phyloP scores from a whole-genome alignment of 2,797 vertebrate species.

The Zenarchopterus dispar region DNA sequence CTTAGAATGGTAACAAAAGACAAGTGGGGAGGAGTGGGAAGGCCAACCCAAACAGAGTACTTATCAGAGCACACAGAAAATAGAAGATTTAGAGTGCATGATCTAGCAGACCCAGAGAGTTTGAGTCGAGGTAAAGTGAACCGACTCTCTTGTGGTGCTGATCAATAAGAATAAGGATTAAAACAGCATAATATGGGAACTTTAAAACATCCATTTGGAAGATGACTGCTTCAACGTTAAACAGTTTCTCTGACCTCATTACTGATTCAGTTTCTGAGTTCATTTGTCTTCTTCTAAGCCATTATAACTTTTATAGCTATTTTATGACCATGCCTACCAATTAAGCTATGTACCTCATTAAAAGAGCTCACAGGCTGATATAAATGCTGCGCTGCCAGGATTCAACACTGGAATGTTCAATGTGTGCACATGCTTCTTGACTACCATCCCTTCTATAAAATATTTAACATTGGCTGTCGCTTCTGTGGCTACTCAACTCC shows the following conservation, averaged over 20 bases:
- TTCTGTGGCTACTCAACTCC: slow-evolving; percentile 38
- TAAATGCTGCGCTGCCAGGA: slow-evolving; percentile 45
- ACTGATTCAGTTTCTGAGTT: slow-evolving; percentile 67
- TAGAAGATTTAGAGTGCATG: too few species aligned
- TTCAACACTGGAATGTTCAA: slow-evolving; percentile 20
- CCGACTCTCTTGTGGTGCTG: too few species aligned
- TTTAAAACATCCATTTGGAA: too few species aligned
- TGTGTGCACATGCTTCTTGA: slow-evolving; percentile 25
- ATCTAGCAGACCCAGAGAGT: too few species aligned
- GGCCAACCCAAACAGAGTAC: too few species aligned
- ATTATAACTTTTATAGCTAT: slow-evolving; percentile 74
- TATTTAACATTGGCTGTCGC: slow-evolving; percentile 58
- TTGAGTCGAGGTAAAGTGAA: too few species aligned
- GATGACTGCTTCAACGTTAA: too few species aligned
- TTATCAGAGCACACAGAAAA: too few species aligned
- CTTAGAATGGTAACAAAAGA: too few species aligned
- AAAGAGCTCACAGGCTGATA: slow-evolving; percentile 54
- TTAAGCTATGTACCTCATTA: slow-evolving; percentile 69
- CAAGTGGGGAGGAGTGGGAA: too few species aligned
- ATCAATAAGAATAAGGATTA: too few species aligned
- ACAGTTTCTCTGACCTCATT: slow-evolving; percentile 40
- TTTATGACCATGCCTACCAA: slow-evolving; percentile 71
- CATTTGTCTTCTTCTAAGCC: slow-evolving; percentile 63
- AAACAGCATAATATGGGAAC: too few species aligned
- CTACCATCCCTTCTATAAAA: slow-evolving; percentile 48